Percentiles rank a stretch among this genome's conserved stretches.
Conservation (phyloP, 2,888 invertebrate genomes). For the Lamproptera curius region DNA sequence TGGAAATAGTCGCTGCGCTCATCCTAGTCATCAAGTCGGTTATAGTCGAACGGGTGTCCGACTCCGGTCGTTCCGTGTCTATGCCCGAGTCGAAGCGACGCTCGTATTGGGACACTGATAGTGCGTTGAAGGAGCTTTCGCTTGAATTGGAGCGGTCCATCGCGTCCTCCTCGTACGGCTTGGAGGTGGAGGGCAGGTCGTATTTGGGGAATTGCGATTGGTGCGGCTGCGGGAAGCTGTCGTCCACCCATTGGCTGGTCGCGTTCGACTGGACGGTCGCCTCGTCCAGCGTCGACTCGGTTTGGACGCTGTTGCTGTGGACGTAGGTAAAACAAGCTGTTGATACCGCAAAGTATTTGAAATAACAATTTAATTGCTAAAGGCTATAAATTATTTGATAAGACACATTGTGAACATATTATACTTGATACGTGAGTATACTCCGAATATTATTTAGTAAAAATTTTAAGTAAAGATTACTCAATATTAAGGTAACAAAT, state of each 20-base stretch:
- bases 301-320: constrained; percentile 43
- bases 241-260: constrained; percentile 74
- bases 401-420: too few species aligned
- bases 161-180: constrained; percentile 58
- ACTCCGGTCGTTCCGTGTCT: constrained; percentile 51
- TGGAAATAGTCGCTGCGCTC: constrained; percentile 62
- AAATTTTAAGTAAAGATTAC: too few species aligned
- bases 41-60: constrained; percentile 52
- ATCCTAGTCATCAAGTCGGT: constrained; percentile 66
- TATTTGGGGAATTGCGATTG: constrained; percentile 37
- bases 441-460: too few species aligned
- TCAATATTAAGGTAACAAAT: too few species aligned
- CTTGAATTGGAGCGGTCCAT: constrained; percentile 68
- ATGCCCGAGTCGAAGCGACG: constrained; percentile 47
- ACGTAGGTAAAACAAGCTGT: too few species aligned
- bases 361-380: too few species aligned
- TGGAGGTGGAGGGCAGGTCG: constrained; percentile 53
- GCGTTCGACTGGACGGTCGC: constrained; percentile 62
- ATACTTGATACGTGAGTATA: too few species aligned
- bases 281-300: constrained; percentile 53
- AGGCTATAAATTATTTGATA: too few species aligned
- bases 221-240: constrained; percentile 66
- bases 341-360: too few species aligned
- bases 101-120: constrained; percentile 58
- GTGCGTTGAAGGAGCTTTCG: constrained; percentile 67